Evolutionary conservation across 2,888 invertebrate species (phyloP).

Genomic region (Stramonita haemastoma): DNA sequence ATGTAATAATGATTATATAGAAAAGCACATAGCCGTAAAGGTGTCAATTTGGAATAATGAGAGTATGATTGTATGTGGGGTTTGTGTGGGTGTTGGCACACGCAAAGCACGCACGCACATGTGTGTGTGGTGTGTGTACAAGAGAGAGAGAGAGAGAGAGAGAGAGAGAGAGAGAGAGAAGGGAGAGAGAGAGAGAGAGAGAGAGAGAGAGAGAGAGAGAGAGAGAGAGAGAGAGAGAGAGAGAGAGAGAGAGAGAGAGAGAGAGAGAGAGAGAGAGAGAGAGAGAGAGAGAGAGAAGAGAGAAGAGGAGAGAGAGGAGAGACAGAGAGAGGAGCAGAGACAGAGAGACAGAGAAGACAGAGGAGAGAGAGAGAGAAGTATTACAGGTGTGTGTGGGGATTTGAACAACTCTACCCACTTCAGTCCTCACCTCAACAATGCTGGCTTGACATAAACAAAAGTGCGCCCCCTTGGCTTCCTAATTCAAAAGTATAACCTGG

Average conservation of each 20-base stretch:
- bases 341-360: not conserved
- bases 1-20: too few relatives aligned
- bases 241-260: slow-evolving; percentile 3
- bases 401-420: too few relatives aligned
- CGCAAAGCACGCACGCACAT: too few relatives aligned
- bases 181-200: not conserved
- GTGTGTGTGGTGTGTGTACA: not conserved
- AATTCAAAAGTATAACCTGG: too few relatives aligned
- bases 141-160: too few relatives aligned
- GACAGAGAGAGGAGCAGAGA: not conserved
- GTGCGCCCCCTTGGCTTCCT: too few relatives aligned
- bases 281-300: not conserved
- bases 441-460: too few relatives aligned
- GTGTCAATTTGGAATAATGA: too few relatives aligned
- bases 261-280: not conserved
- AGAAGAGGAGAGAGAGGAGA: not conserved
- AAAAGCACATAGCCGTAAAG: too few relatives aligned
- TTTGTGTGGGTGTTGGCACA: not conserved
- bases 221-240: not conserved
- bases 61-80: too few relatives aligned
- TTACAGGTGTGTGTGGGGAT: too few relatives aligned
- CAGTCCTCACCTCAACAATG: too few relatives aligned
- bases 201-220: not conserved
- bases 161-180: not conserved
- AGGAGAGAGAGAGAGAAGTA: not conserved